Evolutionary conservation across 1,140 invertebrate species (phyloP), one percentile per base, ranked within the genome.

Genomic region (Heliconius himera): DNA sequence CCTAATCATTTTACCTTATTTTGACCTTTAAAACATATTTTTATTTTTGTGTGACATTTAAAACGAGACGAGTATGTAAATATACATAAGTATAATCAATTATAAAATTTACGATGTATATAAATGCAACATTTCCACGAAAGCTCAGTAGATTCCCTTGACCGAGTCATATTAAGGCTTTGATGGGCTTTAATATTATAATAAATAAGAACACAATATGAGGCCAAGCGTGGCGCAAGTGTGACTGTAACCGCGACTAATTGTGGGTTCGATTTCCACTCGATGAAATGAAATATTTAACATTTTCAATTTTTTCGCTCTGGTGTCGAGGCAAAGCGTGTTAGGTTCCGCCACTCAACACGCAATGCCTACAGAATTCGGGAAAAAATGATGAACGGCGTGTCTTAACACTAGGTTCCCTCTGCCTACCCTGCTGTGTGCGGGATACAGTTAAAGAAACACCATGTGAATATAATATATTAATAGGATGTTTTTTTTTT

Each of bases 81-180:
- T 66, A 66, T 29, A 9, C 0, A 9, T 22, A 56, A n/a, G 8
- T 22, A 26, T 66, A 56, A 56, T 56, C 54, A 56, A 74, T 56
- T n/a, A 38, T 54, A 8, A 51, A 74, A 60, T 54, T 74, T 38
- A 74, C 73, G 73, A 74, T 56, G 46, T 49, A 54, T 8, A 8
- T 9, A 54, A 33, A 22, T 36, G 13, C 20, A 74, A 56, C 29
- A 56, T 74, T 56, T 54, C 73, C 51, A 56, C 56, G 13, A 74
- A 75, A 36, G 60, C 26, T n/a, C n/a, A 75, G 74, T 70, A 60
- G 78, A 72, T 76, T 33, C 66, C 78, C 78, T 80, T 80, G 78
- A 80, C 78, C 78, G 51, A 18, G 46, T 51, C 74, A 51, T 29
- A 20, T 73, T 76, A 76, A 79, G 74, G 70, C 26, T 76, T 76